Evolutionary conservation across 2,888 invertebrate species (phyloP).

Genomic region (Parelbella ahira): DNA sequence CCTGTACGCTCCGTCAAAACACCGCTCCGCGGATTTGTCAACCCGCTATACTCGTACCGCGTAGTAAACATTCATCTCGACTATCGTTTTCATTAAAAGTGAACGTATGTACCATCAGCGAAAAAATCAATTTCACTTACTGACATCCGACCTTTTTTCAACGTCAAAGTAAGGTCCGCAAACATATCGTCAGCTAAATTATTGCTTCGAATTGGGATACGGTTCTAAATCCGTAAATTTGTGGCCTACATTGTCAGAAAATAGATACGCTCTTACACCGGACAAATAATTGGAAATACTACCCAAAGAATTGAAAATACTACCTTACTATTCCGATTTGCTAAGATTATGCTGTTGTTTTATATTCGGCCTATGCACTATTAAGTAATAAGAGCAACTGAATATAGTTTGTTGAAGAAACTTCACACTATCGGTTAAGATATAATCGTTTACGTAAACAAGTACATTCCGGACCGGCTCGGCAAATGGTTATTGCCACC

Average conservation of each 20-base stretch:
- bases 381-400: no score
- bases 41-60: conserved; percentile 30
- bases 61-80: conserved; percentile 36
- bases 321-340: no score
- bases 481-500: conserved; percentile 25
- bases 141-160: no score
- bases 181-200: no score
- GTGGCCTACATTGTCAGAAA: conserved; percentile 26
- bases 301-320: no score
- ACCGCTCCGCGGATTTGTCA: conserved; percentile 51
- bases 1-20: conserved; percentile 76
- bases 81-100: no score
- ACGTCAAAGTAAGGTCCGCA: no score
- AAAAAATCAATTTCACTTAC: no score
- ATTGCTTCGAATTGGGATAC: conserved; percentile 3
- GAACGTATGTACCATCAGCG: no score
- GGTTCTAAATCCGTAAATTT: conserved; percentile 8
- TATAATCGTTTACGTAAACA: conserved; percentile 29
- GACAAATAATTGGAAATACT: no score
- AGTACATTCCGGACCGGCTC: conserved; percentile 14
- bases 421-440: conserved; percentile 21
- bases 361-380: no score
- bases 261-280: conserved; percentile 27
- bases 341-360: no score
- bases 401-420: conserved; percentile 6